Evolutionary conservation across 2,888 invertebrate genomes (phyloP), one percentile per base, ranked within the genome.

Genomic region (Shargacucullia verbasci): DNA sequence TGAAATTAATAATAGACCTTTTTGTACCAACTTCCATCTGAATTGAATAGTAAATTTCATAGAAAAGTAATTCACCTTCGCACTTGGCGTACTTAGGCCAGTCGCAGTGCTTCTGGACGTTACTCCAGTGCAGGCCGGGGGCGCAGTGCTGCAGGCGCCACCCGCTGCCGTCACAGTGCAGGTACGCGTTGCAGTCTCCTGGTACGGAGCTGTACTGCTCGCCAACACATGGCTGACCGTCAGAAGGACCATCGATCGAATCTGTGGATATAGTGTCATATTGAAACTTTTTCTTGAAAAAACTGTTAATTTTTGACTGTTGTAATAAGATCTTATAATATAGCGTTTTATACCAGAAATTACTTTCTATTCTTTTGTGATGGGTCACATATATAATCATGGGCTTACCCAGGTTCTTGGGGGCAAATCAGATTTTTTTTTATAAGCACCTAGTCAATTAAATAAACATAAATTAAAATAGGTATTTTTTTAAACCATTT

Each of bases 111-210:
- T 95, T 95, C 49, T 94, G 92, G 0, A 88, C 82, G 25, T 92
- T 89, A 82, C 97, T 97, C 97, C 97, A 98, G 83, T 98, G 97
- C n/a, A 98, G 87, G 8, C 97, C 97, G 0, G 96, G 96, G 0
- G 97, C 96, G 81, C 98, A 98, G 65, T 95, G 95, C 76, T 97
- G 97, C 64, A 95, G 95, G 2, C 92, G 95, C 81, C 96, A 89
- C 57, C 95, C 95, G 2, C 96, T 96, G 11, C 96, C 95, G 20
- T 97, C 95, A 79, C 98, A 98, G 60, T 96, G 95, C 62, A 96
- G 95, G 83, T 97, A 98, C 0, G 96, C 95, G 71, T 95, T 96
- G 79, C 98, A 98, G 80, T 97, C 96, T 1, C 87, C 87, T 0
- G 95, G 87, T 66, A 97, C 96, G 0, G 96, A 87, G 31, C 90